Conservation (phyloP, 2,888 invertebrate species). For the Hedychridium roseum region DNA sequence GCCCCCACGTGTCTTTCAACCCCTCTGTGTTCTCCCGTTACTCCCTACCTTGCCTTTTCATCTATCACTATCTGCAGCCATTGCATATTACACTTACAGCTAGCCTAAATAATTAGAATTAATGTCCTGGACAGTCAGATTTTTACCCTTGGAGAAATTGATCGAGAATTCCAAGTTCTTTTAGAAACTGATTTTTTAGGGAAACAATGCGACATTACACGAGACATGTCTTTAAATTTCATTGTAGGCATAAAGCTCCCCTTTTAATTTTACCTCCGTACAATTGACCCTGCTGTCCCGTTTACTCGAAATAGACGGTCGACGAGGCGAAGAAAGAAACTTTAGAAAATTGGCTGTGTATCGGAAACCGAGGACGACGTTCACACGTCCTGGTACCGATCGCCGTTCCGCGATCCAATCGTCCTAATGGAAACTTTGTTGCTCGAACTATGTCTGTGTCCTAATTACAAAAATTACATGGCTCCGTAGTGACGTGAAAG, state of each 20-base stretch:
- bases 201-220: too few species aligned
- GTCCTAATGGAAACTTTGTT: conserved; percentile 16
- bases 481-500: too few species aligned
- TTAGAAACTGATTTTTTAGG: too few species aligned
- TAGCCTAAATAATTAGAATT: conserved; percentile 51
- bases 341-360: conserved; percentile 9
- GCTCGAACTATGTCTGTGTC: background rate
- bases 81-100: conserved; percentile 41
- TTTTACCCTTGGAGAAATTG: too few species aligned
- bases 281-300: too few species aligned
- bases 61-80: conserved; percentile 39
- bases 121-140: conserved; percentile 41
- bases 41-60: too few species aligned
- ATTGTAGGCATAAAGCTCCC: too few species aligned
- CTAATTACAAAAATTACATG: conserved; percentile 13
- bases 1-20: conserved; percentile 5
- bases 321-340: background rate
- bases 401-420: conserved; percentile 11
- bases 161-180: too few species aligned
- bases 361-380: conserved; percentile 3
- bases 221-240: too few species aligned
- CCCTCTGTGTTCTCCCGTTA: too few species aligned
- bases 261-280: too few species aligned
- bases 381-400: conserved; percentile 9
- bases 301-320: conserved; percentile 1